Base-by-base conservation (phyloP, 2,113 vertebrate genomes). In the Eurypyga helias region DNA sequence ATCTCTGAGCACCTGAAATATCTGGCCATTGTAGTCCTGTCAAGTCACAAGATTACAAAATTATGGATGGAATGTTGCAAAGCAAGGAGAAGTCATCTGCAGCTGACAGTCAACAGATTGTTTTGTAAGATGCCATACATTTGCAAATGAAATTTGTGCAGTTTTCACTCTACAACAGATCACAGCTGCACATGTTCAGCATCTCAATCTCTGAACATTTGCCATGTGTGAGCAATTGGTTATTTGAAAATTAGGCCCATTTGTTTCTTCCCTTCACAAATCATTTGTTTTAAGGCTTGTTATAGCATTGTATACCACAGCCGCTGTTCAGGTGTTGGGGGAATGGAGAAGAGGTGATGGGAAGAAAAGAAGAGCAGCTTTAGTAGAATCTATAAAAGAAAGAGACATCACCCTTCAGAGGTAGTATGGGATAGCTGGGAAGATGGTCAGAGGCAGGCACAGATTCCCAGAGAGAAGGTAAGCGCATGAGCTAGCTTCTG, bases 51-150 rank as follows among this genome's bases (percentile, higher is more conserved):
- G 38, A 96, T 96, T 91, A 85, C 57, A 92, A 96, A 97, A 97
- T 96, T 95, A 96, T 81, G 57, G 26, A 52, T 51, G 34, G 78
- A 48, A 87, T 62, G 29, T 83, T 94, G 64, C 90, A 96, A 97
- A 97, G 17, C 3, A 16, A 78, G 13, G 25, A 89, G 64, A 95
- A 81, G 17, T 81, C 73, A 97, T 84, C 83, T 92, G 45, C 87
- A 98, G 87, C 81, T 97, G 91, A 93, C 79, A 93, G 92, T 87
- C 92, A 94, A 95, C 73, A 92, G 93, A 95, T 66, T 73, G 7
- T 95, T 98, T 94, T 90, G 43, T 79, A 73, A 93, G 73, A 73
- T 60, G 66, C 45, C 31, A 54, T 87, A 55, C 48, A 87, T 91
- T 96, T 95, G 61, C 67, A 96, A 95, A 96, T 90, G 14, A 85